A percentile compares a stretch with the other conserved stretches of the same genome.
These are phyloP conservation scores for Chaenocephalus aceratus DNA, from an alignment of 2,113 vertebrate species.

Conservation along the genomic window DNA sequence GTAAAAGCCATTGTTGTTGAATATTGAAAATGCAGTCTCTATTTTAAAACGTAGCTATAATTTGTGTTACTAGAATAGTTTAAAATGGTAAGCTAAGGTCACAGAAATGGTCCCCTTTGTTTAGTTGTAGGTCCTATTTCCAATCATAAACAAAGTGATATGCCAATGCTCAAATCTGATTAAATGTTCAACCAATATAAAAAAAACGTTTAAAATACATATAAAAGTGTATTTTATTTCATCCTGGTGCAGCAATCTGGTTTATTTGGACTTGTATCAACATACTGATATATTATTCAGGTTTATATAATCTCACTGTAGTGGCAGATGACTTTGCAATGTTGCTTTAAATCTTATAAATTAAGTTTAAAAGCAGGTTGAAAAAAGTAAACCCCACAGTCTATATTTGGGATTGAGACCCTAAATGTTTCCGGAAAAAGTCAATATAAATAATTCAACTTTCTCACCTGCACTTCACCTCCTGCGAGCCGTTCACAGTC, in stretches of 20 bases:
- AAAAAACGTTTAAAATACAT: not conserved
- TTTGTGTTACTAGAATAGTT: too few species aligned
- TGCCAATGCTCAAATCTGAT: not conserved
- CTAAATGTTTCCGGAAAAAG: not conserved
- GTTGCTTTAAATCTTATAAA: not conserved
- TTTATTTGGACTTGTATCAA: not conserved
- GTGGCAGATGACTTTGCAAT: not conserved
- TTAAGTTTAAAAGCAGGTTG: too few species aligned
- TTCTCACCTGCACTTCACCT: slow-evolving; percentile 54
- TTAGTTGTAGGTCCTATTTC: too few species aligned
- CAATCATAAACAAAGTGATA: not conserved
- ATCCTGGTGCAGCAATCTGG: not conserved
- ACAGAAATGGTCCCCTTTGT: too few species aligned
- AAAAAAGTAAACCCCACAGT: not conserved
- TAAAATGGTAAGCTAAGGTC: too few species aligned
- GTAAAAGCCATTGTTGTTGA: too few species aligned
- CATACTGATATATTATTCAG: not conserved
- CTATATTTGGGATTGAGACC: not conserved
- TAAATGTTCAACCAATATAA: not conserved
- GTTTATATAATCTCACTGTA: not conserved
- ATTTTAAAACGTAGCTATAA: too few species aligned
- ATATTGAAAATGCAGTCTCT: too few species aligned
- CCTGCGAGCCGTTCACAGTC: not conserved
- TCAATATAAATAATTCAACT: not conserved
- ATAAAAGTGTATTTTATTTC: not conserved